These are phyloP conservation scores for Meteorus cinctellus DNA, from an alignment of 2,888 invertebrate species.

Conservation along the genomic window DNA sequence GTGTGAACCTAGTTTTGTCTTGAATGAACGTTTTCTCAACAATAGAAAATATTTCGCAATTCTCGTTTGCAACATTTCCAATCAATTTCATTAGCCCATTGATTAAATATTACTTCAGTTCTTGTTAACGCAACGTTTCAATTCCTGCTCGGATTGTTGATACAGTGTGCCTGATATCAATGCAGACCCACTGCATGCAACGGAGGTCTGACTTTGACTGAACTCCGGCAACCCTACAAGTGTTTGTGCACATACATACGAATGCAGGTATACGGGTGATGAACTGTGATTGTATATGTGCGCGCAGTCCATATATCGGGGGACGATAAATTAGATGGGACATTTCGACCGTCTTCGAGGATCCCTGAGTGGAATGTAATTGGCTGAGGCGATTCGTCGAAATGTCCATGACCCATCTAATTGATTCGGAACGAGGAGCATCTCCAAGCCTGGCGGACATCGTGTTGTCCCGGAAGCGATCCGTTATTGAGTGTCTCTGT, in stretches of 20 bases:
- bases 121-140: too few relatives aligned
- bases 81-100: too few relatives aligned
- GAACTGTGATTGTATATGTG: background rate
- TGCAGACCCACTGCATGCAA: too few relatives aligned
- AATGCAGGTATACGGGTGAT: conserved; percentile 11
- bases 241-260: conserved; percentile 9
- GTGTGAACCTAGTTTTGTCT: too few relatives aligned
- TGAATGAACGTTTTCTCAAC: too few relatives aligned
- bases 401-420: conserved; percentile 34
- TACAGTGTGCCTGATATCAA: too few relatives aligned
- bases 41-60: too few relatives aligned
- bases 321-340: conserved; percentile 31
- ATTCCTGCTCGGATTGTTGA: too few relatives aligned
- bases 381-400: conserved; percentile 31
- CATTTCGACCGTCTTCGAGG: conserved; percentile 29
- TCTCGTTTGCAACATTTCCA: too few relatives aligned
- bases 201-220: too few relatives aligned
- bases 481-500: conserved; percentile 1
- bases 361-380: conserved; percentile 31
- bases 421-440: conserved; percentile 26
- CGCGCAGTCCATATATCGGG: conserved; percentile 11
- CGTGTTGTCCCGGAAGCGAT: conserved; percentile 12
- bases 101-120: too few relatives aligned
- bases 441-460: background rate
- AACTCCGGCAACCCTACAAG: background rate